phyloP scores from a whole-genome alignment of 2,113 vertebrate species.

The Phrynosoma platyrhinos region DNA sequence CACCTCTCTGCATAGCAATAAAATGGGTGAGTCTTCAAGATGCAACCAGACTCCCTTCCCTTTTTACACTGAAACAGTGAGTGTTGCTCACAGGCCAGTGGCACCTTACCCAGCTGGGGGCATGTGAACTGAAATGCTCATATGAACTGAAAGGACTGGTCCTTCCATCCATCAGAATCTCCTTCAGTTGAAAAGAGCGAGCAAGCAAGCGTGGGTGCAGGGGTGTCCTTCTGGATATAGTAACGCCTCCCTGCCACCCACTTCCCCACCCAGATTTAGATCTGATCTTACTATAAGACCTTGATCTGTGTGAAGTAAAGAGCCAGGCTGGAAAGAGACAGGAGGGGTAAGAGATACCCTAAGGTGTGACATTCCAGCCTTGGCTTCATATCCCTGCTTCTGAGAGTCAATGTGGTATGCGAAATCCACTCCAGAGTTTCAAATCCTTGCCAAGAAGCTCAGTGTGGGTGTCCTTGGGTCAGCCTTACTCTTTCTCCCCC shows the following conservation, averaged over 20 bases:
- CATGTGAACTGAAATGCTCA: neutral
- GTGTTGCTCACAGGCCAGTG: neutral
- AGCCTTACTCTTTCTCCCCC: neutral
- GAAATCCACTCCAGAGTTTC: neutral
- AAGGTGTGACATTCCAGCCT: neutral
- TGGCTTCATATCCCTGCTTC: neutral
- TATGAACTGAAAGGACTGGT: neutral
- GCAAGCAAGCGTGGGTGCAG: neutral
- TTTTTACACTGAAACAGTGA: neutral
- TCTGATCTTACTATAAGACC: neutral
- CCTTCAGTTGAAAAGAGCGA: neutral
- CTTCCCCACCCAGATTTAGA: neutral
- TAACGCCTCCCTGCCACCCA: neutral
- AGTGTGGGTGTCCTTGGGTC: neutral
- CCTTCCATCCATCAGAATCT: no score
- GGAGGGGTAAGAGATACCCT: neutral
- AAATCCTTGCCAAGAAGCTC: neutral
- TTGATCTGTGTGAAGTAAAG: neutral
- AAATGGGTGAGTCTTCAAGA: no score
- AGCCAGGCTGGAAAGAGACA: neutral
- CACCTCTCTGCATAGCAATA: no score
- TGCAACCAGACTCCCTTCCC: no score
- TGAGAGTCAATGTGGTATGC: neutral
- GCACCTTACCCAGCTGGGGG: neutral
- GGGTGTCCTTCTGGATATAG: neutral